Evolutionary conservation across 2,113 vertebrate genomes (phyloP).

Genomic region (Ahaetulla prasina): DNA sequence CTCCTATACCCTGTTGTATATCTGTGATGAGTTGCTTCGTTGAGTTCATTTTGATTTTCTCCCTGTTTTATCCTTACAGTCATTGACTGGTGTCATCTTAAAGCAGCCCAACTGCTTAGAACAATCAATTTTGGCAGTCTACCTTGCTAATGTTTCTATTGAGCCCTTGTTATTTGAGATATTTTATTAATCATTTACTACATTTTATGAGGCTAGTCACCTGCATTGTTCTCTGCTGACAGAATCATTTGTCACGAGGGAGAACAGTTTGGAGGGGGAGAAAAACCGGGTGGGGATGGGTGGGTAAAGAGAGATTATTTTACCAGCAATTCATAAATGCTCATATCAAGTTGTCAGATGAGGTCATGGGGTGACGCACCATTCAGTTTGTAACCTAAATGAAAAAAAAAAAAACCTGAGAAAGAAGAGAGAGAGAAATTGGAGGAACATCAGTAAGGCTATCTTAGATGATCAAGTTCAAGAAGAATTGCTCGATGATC

Average conservation of each 20-base stretch:
- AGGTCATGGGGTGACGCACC: constrained; percentile 35
- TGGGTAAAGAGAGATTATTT: constrained; percentile 61
- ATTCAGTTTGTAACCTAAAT: constrained; percentile 55
- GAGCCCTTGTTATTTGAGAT: constrained; percentile 55
- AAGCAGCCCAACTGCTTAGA: constrained; percentile 24
- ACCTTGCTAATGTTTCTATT: constrained; percentile 12
- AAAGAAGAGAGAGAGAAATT: constrained; percentile 26
- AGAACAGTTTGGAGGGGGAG: constrained; percentile 21
- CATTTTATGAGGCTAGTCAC: constrained; percentile 65
- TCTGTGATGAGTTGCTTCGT: background rate
- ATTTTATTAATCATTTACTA: constrained; percentile 67
- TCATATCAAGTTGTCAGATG: constrained; percentile 58
- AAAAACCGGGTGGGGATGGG: background rate
- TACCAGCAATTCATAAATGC: constrained; percentile 56
- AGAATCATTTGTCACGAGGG: constrained; percentile 62
- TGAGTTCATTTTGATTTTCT: constrained; percentile 4
- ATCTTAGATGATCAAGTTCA: constrained; percentile 57
- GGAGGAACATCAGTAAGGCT: constrained; percentile 47
- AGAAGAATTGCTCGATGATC: constrained; percentile 50
- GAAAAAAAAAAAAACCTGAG: constrained; percentile 7
- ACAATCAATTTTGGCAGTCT: constrained; percentile 10
- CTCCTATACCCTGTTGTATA: background rate
- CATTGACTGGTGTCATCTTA: background rate
- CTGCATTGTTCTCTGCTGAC: constrained; percentile 63
- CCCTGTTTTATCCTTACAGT: background rate